phyloP scores from a whole-genome alignment of 2,888 invertebrate genomes.

The Cancer borealis region DNA sequence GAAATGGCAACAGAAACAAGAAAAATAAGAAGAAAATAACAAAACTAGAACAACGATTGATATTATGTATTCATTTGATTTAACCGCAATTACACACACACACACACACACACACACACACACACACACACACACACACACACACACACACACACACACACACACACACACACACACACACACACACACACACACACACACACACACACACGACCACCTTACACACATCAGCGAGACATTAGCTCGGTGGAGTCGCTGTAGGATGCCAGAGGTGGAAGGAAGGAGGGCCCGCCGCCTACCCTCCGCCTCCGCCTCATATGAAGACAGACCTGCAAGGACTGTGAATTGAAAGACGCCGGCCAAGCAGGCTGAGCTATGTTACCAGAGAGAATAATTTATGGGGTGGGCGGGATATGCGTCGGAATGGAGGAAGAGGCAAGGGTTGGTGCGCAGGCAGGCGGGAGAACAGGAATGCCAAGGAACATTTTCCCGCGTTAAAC shows the following conservation, averaged over 20 bases:
- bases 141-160: neutral
- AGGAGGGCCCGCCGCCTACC: neutral
- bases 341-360: conserved; percentile 36
- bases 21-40: neutral
- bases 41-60: neutral
- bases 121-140: conserved; percentile 18
- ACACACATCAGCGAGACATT: neutral
- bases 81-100: neutral
- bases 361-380: conserved; percentile 13
- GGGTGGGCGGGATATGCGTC: conserved; percentile 53
- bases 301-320: conserved; percentile 34
- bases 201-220: neutral
- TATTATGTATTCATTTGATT: neutral
- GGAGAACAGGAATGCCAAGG: conserved; percentile 63
- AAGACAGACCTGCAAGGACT: conserved; percentile 33
- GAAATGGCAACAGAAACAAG: neutral
- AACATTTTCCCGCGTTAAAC: conserved; percentile 70
- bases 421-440: conserved; percentile 56
- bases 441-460: conserved; percentile 41
- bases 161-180: conserved; percentile 9
- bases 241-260: neutral
- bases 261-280: conserved; percentile 40
- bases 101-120: conserved; percentile 42
- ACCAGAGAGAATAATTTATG: conserved; percentile 55
- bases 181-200: conserved; percentile 48